phyloP scores from a whole-genome alignment of 1,140 invertebrate species.

The Ceratoteleas bidentatus region DNA sequence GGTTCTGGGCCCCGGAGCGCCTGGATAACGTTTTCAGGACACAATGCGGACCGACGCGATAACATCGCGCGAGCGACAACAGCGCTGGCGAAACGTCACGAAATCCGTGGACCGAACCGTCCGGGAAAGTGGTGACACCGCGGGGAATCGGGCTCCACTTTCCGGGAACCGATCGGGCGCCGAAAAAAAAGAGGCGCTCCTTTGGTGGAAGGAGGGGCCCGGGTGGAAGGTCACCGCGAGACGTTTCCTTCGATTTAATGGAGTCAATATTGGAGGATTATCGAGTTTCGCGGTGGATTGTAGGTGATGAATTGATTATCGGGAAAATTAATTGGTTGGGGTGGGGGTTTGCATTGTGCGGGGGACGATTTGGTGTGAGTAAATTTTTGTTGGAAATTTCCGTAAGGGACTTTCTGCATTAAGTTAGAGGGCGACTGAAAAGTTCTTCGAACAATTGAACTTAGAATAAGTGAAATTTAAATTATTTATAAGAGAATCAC shows the following conservation, averaged over 20 bases:
- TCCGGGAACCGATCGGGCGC: slow-evolving; percentile 23
- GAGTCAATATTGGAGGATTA: slow-evolving; percentile 37
- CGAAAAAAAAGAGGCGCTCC: slow-evolving; percentile 4
- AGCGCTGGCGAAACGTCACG: slow-evolving; percentile 41
- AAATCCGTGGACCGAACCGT: slow-evolving; percentile 25
- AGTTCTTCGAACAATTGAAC: no score
- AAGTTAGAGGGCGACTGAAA: no score
- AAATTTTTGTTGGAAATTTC: no score
- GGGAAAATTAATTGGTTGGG: slow-evolving; percentile 19
- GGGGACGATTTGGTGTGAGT: no score
- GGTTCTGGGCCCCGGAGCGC: slow-evolving; percentile 35
- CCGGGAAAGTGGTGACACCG: slow-evolving; percentile 35
- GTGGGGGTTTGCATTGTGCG: no score
- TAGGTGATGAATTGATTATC: slow-evolving; percentile 18
- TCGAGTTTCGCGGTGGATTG: slow-evolving; percentile 21
- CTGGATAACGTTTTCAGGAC: slow-evolving; percentile 50
- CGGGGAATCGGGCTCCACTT: slow-evolving; percentile 5
- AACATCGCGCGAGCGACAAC: slow-evolving; percentile 27
- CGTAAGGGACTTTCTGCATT: no score
- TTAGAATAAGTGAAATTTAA: no score
- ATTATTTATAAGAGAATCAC: no score
- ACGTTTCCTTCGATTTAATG: slow-evolving; percentile 20
- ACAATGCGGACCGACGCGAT: slow-evolving; percentile 48
- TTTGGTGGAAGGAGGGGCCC: background rate
- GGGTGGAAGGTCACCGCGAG: slow-evolving; percentile 5